These are phyloP conservation scores for Pyrgilauda ruficollis DNA, from an alignment of 2,113 vertebrate genomes.

Conservation along the genomic window DNA sequence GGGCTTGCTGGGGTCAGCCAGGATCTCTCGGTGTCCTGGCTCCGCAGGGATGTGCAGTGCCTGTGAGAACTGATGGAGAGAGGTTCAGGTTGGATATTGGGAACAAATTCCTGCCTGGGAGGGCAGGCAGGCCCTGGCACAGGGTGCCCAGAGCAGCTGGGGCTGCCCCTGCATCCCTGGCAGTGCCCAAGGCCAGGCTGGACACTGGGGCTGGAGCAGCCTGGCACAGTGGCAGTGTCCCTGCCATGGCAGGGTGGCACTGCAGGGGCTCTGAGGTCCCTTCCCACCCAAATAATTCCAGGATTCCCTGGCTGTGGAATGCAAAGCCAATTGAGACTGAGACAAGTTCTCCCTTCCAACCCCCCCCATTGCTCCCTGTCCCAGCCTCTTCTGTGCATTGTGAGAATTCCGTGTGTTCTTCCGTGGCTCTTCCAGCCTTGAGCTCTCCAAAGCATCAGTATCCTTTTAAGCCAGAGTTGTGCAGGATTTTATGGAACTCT, in stretches of 20 bases:
- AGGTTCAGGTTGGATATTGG: background rate
- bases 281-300: background rate
- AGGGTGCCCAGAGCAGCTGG: background rate
- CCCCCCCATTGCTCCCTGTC: background rate
- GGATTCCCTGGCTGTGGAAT: background rate
- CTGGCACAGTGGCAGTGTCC: background rate
- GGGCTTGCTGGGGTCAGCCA: background rate
- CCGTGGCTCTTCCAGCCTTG: background rate
- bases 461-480: background rate
- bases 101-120: background rate
- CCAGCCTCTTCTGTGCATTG: background rate
- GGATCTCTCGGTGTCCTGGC: background rate
- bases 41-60: background rate
- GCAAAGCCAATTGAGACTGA: background rate
- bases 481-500: background rate
- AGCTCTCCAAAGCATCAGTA: background rate
- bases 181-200: background rate
- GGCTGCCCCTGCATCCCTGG: background rate
- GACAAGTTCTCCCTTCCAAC: background rate
- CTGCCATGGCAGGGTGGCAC: background rate
- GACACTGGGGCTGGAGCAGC: background rate
- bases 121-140: background rate
- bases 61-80: no score
- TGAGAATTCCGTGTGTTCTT: background rate
- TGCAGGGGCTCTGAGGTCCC: background rate